phyloP scores from a whole-genome alignment of 2,888 invertebrate genomes.

The Meganola albula region DNA sequence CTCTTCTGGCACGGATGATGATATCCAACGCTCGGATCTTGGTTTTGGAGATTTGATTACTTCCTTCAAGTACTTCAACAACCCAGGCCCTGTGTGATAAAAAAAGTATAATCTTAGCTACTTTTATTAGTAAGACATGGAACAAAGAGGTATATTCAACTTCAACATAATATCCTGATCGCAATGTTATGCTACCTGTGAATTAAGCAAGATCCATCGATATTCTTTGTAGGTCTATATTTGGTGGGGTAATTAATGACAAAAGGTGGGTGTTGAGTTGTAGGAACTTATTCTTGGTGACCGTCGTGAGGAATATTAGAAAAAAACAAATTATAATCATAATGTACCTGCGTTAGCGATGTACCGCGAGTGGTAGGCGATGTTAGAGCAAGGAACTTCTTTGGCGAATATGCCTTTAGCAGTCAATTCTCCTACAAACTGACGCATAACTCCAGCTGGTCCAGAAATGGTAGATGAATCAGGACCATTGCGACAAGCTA shows the following conservation, averaged over 20 bases:
- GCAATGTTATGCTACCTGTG: too few relatives aligned
- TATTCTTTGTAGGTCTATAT: too few relatives aligned
- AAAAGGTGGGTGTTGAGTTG: too few relatives aligned
- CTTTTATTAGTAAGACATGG: too few relatives aligned
- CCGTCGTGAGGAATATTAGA: too few relatives aligned
- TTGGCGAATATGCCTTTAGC: conserved; percentile 48
- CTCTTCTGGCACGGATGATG: conserved; percentile 82
- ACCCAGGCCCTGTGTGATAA: conserved; percentile 31
- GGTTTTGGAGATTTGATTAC: conserved; percentile 79
- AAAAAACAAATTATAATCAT: too few relatives aligned
- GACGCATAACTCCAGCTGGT: conserved; percentile 78
- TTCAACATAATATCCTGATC: too few relatives aligned
- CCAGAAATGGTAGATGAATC: conserved; percentile 89
- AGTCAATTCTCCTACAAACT: conserved; percentile 71
- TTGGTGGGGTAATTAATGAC: too few relatives aligned
- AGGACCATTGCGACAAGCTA: conserved; percentile 87
- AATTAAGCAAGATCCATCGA: too few relatives aligned
- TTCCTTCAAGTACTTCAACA: conserved; percentile 76
- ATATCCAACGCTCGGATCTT: conserved; percentile 86
- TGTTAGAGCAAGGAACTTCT: conserved; percentile 82
- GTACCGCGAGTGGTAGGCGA: conserved; percentile 92
- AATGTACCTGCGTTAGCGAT: conserved; percentile 79
- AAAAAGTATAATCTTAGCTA: too few relatives aligned
- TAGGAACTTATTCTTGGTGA: too few relatives aligned
- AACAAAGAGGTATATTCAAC: too few relatives aligned